Percentiles rank a stretch among this genome's conserved stretches.
Conservation (phyloP, 2,888 invertebrate species). For the Oithona nana region DNA sequence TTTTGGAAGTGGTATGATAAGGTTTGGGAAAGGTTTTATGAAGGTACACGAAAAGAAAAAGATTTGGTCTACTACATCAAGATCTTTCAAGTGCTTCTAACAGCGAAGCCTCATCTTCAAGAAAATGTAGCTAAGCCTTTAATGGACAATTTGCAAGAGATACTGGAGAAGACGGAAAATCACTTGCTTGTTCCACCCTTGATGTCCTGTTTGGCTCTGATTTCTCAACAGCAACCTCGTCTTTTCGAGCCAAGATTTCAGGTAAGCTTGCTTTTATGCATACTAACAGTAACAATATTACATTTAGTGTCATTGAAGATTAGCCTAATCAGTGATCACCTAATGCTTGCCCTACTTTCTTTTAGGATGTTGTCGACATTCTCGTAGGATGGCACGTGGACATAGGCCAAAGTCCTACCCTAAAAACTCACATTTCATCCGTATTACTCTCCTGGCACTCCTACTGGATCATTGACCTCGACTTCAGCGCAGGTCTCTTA, state of each 20-base stretch:
- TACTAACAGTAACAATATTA: too few species aligned
- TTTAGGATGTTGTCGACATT: neutral
- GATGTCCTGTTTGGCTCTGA: neutral
- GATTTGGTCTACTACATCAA: neutral
- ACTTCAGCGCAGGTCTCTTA: constrained; percentile 3
- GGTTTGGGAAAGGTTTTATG: neutral
- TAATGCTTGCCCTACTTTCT: too few species aligned
- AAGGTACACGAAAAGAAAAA: neutral
- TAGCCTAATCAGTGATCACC: too few species aligned
- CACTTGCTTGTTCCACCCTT: neutral
- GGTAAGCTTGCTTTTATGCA: too few species aligned
- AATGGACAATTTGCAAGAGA: neutral
- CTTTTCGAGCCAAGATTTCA: constrained; percentile 2
- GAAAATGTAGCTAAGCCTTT: neutral
- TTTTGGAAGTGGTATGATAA: neutral
- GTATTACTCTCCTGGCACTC: neutral
- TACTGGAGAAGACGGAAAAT: neutral
- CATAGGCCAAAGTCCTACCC: neutral
- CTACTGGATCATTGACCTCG: constrained; percentile 4
- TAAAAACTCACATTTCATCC: neutral
- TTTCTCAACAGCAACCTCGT: neutral
- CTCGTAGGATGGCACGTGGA: constrained; percentile 1
- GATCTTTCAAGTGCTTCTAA: neutral
- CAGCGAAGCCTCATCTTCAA: neutral
- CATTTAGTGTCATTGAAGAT: neutral